Base-by-base conservation (phyloP, 2,797 vertebrate species). In the Otolemur crassicaudatus region DNA sequence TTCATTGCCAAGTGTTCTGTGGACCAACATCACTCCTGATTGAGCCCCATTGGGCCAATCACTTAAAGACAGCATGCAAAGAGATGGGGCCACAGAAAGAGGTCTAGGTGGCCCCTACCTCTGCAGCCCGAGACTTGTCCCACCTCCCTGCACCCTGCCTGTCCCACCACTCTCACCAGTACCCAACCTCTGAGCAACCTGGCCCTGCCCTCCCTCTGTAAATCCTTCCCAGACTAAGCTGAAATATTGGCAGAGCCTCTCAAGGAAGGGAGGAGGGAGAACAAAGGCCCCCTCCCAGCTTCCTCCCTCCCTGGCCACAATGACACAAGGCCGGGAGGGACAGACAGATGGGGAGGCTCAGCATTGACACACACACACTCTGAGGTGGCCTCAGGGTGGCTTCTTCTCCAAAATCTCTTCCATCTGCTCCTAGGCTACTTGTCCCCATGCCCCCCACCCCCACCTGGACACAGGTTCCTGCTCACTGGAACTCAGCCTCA, bases 111-210 rank as follows among this genome's bases (percentile, higher is more conserved):
- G 25, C 34, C 25, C 25, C n/a, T 3, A 8, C 1, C 34, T 63
- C 77, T 63, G 22, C 23, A 23, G 49, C 37, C 63, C 6, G 12
- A 67, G 87, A 31, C 27, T 25, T 25, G 25, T 27, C 25, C n/a
- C 0, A 0, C 14, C 5, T 27, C 29, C n/a, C 4, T 6, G 3
- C 3, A 3, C 65, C 37, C 10, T 1, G 25, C 34, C 90, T 22
- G 12, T 46, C 40, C 14, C 7, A 2, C 0, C 9, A 77, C 46
- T 20, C 56, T 14, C 13, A 8, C 40, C 49, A 3, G 43, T 8
- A 34, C 31, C 80, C 31, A 6, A 19, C 17, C 79, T 23, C 82
- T 65, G 9, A 56, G 89, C 58, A 11, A 34, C 84, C 40, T 27
- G 70, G 70, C 40, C 65, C 60, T 69, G 53, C 29, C 46, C 37